These are phyloP conservation scores for Porites rus DNA, from an alignment of 92 coral and sea anemone species.

Conservation along the genomic window DNA sequence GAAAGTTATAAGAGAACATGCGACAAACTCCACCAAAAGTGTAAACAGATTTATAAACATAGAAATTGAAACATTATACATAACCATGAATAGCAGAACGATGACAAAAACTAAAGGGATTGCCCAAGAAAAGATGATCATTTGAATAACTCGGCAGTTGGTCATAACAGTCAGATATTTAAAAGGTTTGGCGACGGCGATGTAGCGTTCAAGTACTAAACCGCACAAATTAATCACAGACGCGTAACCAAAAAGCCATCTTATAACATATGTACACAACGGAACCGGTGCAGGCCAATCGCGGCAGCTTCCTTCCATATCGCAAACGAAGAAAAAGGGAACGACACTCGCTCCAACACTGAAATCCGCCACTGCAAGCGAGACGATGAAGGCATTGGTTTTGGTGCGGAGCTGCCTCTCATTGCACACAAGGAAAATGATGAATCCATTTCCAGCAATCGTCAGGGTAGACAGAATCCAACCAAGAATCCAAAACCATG, in stretches of 20 bases:
- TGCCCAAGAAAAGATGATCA: not conserved
- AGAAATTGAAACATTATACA: no score
- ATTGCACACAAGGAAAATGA: not conserved
- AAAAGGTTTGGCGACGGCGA: not conserved
- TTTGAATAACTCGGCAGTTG: not conserved
- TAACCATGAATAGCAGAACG: not conserved
- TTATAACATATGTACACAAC: not conserved
- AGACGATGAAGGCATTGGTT: not conserved
- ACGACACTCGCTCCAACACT: not conserved
- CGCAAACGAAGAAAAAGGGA: not conserved
- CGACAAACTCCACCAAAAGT: not conserved
- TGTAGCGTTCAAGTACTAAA: not conserved
- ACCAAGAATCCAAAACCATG: not conserved
- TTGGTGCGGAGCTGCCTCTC: not conserved
- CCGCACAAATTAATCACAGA: not conserved
- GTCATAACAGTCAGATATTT: not conserved
- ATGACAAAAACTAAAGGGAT: not conserved
- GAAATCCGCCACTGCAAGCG: not conserved
- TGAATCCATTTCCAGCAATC: not conserved
- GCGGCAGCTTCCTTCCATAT: not conserved
- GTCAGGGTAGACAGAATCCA: not conserved
- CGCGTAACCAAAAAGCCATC: not conserved
- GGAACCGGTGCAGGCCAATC: not conserved
- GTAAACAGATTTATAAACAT: not conserved
- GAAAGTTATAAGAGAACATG: not conserved